Evolutionary conservation across 2,797 vertebrate species (phyloP), one percentile per base, ranked within the genome.

Genomic region (Intellagama lesueurii): DNA sequence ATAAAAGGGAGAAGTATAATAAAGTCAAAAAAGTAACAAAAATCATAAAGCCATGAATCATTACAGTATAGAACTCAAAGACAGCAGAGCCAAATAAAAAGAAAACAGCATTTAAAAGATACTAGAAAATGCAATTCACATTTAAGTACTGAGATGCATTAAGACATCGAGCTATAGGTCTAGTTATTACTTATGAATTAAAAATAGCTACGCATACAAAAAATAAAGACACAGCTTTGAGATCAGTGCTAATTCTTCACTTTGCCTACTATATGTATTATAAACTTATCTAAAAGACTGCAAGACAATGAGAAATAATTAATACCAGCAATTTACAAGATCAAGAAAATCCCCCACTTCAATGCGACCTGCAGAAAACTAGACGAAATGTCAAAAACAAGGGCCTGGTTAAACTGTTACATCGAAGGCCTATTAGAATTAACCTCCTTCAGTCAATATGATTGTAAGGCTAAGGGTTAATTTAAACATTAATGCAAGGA

Each of bases 171-270:
- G 3, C 7, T 86, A 30, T 88, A 44, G 0, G 0, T 88, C 44
- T 85, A 87, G 60, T 49, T 88, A 86, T 47, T 86, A 44, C 44
- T 60, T 77, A 17, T 40, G 88, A 85, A 86, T 3, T 52, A 40
- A 90, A 88, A 87, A 69, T 14, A 14, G 8, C 35, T 72, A 40
- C 0, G 17, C 3, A 40, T 3, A 17, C 35, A 87, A 73, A 80
- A 82, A 32, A 1, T 3, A 32, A 89, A 87, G 87, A 47, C 7
- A 30, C 88, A 88, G 9, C 0, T 0, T 83, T 6, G 22, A 49
- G 30, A 69, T 24, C 64, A 69, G 12, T 40, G 56, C 8, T 8
- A 86, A 30, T 30, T 49, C 66, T 66, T 85, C 22, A 32, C 49
- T 85, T 14, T 30, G 75, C 47, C 88, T 87, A 5, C 26, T 64